A percentile compares a stretch with the other conserved stretches of the same genome.
Evolutionary conservation across 2,888 invertebrate species (phyloP).

Genomic region (Eupithecia dodoneata): DNA sequence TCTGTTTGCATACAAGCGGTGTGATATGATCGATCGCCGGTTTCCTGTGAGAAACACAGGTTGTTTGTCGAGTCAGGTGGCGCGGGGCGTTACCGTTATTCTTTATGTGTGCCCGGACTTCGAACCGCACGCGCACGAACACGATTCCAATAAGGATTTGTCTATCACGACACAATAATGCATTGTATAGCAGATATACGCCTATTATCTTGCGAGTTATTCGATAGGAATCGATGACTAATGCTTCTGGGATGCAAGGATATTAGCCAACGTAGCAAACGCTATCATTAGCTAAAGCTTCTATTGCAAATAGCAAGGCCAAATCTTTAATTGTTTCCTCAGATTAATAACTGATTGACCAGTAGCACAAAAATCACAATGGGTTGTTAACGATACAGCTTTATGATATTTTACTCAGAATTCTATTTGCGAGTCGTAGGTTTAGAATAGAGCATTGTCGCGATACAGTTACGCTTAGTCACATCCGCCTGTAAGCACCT

Average conservation of each 20-base stretch:
- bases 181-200: not conserved
- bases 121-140: constrained; percentile 54
- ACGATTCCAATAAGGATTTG: constrained; percentile 44
- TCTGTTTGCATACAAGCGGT: constrained; percentile 75
- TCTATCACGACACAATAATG: constrained; percentile 37
- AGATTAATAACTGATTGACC: not conserved
- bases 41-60: constrained; percentile 79
- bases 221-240: constrained; percentile 12
- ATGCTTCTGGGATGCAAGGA: constrained; percentile 5
- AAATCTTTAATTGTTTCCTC: not conserved
- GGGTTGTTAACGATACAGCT: constrained; percentile 1
- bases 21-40: constrained; percentile 77
- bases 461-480: constrained; percentile 66
- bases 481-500: constrained; percentile 62
- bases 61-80: constrained; percentile 76
- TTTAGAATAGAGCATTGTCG: constrained; percentile 67
- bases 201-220: not conserved
- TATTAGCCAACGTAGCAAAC: not conserved
- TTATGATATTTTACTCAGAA: constrained; percentile 41
- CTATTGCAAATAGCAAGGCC: not conserved
- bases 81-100: constrained; percentile 68
- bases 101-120: constrained; percentile 61
- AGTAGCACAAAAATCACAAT: not conserved
- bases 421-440: constrained; percentile 46
- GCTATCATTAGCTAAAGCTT: not conserved